Evolutionary conservation across 2,113 vertebrate species (phyloP).

Genomic region (Macrotus californicus): DNA sequence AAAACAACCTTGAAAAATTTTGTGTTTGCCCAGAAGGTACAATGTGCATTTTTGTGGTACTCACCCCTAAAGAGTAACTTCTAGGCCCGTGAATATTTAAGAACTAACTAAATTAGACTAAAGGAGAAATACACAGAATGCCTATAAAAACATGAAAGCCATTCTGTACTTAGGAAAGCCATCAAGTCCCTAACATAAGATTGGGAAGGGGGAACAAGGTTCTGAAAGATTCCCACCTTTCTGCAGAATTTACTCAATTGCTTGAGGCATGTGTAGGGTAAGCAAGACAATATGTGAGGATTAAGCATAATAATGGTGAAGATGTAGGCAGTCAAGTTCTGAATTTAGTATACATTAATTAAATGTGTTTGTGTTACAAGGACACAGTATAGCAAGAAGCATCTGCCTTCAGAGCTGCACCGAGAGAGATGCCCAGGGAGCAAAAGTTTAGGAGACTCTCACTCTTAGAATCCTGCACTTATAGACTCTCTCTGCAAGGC

Average conservation of each 20-base stretch:
- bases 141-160: neutral
- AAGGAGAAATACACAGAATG: conserved; percentile 10
- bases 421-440: rapidly evolving
- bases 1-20: neutral
- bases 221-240: neutral
- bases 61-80: neutral
- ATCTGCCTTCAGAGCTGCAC: neutral
- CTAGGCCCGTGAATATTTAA: neutral
- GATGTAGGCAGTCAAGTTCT: neutral
- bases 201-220: neutral
- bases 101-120: neutral
- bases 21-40: neutral
- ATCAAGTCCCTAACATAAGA: neutral
- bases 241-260: neutral
- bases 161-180: neutral
- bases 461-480: neutral
- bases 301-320: neutral
- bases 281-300: neutral
- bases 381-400: neutral
- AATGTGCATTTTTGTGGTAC: neutral
- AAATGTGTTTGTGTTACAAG: neutral
- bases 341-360: neutral
- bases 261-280: neutral
- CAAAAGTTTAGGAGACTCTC: neutral
- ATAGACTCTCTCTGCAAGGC: neutral